Evolutionary conservation across 1,140 invertebrate genomes (phyloP), one percentile per base, ranked within the genome.

Genomic region (Lineus longissimus): DNA sequence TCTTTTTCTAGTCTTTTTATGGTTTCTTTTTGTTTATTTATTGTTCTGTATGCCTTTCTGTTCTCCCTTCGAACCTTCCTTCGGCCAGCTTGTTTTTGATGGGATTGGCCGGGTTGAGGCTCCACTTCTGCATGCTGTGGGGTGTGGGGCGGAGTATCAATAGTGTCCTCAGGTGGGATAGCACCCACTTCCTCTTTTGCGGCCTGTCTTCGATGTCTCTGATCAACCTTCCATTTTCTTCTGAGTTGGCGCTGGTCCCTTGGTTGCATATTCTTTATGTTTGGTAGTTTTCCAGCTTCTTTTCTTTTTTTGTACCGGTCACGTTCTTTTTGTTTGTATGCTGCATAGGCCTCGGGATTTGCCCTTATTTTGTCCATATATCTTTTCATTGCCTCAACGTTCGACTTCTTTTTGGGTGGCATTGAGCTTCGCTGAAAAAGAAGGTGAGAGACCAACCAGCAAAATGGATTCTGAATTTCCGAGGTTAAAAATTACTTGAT

Each of bases 11-110:
- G 47, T 4, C n/a, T 4, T n/a, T 51, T 4, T 6, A 51, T 51
- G 6, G 47, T 51, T 9, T 51, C 47, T 27, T 51, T 51, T n/a
- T 51, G 47, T 27, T 51, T 51, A 51, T 51, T 27, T 7, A 51
- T 51, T 51, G 47, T 51, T n/a, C 47, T 51, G n/a, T 51, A 51
- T 19, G 47, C 47, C n/a, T n/a, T 51, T 7, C 47, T 4, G n/a
- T 27, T 51, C 19, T 51, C 47, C n/a, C 47, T 51, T 27, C 47
- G 6, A 9, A 51, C 19, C n/a, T 51, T 51, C 47, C n/a, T 51
- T 9, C 47, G 47, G 4, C 47, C 47, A 7, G 47, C 47, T 51
- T 22, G 47, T 51, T 27, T 51, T n/a, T 51, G 47, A n/a, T 51
- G 47, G 4, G 47, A 51, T 6, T 6, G 47, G 4, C 6, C 47